Evolutionary conservation across 2,888 invertebrate genomes (phyloP).

Genomic region (Timema podura): DNA sequence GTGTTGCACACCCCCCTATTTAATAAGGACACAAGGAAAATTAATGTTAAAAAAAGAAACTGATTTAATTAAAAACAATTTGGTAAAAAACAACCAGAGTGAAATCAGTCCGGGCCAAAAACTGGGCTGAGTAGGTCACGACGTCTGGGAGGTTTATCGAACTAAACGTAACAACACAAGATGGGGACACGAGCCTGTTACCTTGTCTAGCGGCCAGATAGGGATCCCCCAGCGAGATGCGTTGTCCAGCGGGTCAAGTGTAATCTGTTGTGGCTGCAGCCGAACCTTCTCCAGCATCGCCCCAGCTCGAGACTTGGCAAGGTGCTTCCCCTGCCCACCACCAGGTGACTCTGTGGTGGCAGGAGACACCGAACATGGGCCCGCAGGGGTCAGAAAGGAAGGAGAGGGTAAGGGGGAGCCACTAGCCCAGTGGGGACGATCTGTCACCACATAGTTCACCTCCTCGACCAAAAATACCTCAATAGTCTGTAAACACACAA

Average conservation of each 20-base stretch:
- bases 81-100: too few species aligned
- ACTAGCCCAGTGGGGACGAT: conserved; percentile 39
- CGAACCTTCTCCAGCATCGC: conserved; percentile 72
- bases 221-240: conserved; percentile 50
- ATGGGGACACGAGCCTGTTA: conserved; percentile 32
- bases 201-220: conserved; percentile 53
- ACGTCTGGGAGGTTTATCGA: too few species aligned
- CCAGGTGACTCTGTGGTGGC: conserved; percentile 35
- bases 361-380: conserved; percentile 28
- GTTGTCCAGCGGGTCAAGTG: conserved; percentile 50
- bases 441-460: conserved; percentile 57
- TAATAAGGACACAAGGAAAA: too few species aligned
- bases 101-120: too few species aligned
- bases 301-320: conserved; percentile 61
- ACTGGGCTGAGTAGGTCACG: too few species aligned
- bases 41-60: too few species aligned
- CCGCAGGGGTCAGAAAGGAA: conserved; percentile 32
- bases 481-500: conserved; percentile 50
- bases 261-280: conserved; percentile 41
- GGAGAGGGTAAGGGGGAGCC: conserved; percentile 30
- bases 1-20: too few species aligned
- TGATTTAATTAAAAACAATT: too few species aligned
- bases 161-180: too few species aligned
- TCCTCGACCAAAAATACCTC: conserved; percentile 59
- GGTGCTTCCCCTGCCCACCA: conserved; percentile 38